Evolutionary conservation across 2,888 invertebrate species (phyloP), one percentile per base, ranked within the genome.

Genomic region (Rotaria sp.): DNA sequence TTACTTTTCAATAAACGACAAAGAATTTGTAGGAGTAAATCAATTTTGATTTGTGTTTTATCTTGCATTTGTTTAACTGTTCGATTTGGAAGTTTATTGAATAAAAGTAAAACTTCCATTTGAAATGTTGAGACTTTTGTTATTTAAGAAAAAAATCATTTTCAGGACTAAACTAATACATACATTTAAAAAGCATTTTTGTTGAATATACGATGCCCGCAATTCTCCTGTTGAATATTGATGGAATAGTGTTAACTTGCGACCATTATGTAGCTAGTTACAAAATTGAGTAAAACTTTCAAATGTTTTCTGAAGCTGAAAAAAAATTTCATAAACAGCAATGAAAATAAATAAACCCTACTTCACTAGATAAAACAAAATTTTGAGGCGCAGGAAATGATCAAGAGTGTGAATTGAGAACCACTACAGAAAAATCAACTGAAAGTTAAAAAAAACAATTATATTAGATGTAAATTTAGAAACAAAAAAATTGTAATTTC

Each of bases 171-270:
- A 30, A n/a, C 10, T n/a, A 10, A 11, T 59, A 10, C 11, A 35
- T 74, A 92, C 91, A 90, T 91, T 91, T 86, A 92, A 88, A 59
- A 91, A 92, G 90, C 92, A 92, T 89, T 91, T 90, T 89, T 92
- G 93, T 88, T 95, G 96, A 91, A 96, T 98, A 92, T 97, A 97
- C 92, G 96, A 96, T 88, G 97, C 96, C 88, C 95, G 94, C 8
- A 99, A 93, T 92, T 99, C 98, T 50, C 98, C 98, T 92, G 97
- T 97, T 89, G 96, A 97, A 95, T 97, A 96, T 91, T 97, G 96
- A 92, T 96, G 97, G 86, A 98, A 93, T 98, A 98, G 99, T 92
- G 96, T 97, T 86, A 99, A 93, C 91, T 98, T 98, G 87, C 99
- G 94, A 18, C 99, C 98, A 86, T 95, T 96, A 92, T 98, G 98